Evolutionary conservation across 2,113 vertebrate species (phyloP).

Genomic region (Anhinga rufa): DNA sequence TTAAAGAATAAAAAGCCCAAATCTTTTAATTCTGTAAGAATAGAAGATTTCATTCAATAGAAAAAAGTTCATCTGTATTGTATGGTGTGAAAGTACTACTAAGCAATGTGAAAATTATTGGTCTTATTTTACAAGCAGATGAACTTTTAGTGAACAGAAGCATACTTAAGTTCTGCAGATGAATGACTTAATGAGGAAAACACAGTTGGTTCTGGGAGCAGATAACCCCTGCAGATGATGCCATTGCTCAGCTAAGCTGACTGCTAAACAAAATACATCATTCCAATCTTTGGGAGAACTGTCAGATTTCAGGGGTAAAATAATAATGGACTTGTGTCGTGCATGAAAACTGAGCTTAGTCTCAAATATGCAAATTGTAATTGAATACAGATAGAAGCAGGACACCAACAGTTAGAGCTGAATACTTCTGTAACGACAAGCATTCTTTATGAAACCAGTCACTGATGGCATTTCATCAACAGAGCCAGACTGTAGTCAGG

Average conservation of each 20-base stretch:
- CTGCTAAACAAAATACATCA: neutral
- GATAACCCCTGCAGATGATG: neutral
- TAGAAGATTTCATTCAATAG: neutral
- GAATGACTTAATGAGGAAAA: neutral
- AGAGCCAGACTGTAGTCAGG: neutral
- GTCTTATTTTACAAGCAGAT: neutral
- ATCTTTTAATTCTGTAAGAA: neutral
- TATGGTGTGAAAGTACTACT: neutral
- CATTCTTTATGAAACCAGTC: neutral
- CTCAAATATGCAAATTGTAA: neutral
- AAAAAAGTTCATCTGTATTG: neutral
- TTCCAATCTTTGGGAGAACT: neutral
- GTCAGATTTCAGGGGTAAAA: neutral
- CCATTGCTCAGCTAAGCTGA: neutral
- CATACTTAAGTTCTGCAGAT: neutral
- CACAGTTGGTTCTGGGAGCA: neutral
- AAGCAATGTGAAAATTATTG: neutral
- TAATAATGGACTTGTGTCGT: neutral
- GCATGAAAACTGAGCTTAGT: neutral
- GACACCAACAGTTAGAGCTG: neutral
- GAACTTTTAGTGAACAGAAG: neutral
- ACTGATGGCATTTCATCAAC: neutral
- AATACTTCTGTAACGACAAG: neutral
- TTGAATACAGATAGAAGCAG: neutral
- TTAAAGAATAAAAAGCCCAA: neutral